Evolutionary conservation across 2,888 invertebrate genomes (phyloP), one percentile per base, ranked within the genome.

Genomic region (Epistrophella euchroma): DNA sequence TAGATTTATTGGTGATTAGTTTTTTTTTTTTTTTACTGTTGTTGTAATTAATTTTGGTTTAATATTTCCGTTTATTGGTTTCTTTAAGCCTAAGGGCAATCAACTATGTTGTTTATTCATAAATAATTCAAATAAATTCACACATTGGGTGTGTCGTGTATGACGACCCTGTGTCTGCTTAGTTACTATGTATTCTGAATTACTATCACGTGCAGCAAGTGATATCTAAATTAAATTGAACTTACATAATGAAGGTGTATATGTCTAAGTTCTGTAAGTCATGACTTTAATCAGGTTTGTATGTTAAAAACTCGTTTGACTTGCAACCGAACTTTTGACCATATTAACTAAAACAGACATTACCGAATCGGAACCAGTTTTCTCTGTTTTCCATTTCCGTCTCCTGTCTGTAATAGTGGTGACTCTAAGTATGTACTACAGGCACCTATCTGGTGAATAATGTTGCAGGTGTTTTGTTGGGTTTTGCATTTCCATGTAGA

Each of bases 31-130:
- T 62, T 22, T 62, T 62, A 7, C 25, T 60, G 47, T 71, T 55
- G 50, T 56, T 64, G 55, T 79, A 71, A 80, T 72, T 83, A 74
- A 64, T 70, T 78, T 74, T 78, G 70, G 68, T 62, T 70, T 66
- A 66, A 62, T 73, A 45, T 55, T 58, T 62, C 60, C 60, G 43
- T 70, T 64, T 55, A 45, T 56, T 64, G 66, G 77, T 66, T 84
- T 84, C 80, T 72, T 66, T 28, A 58, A 84, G 75, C 80, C 71
- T 72, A 55, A 80, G 80, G 80, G 75, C 80, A 74, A 56, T 74
- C 68, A 71, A 74, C 78, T 78, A 62, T 15, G 28, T 40, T 60
- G 22, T 66, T 35, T 25, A 62, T 40, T 62, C 40, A 62, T 25
- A 45, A 45, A 45, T 32, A 64, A 64, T 11, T 17, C 5, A 13